Conservation (phyloP, 2,888 invertebrate species). For the Carabus problematicus region DNA sequence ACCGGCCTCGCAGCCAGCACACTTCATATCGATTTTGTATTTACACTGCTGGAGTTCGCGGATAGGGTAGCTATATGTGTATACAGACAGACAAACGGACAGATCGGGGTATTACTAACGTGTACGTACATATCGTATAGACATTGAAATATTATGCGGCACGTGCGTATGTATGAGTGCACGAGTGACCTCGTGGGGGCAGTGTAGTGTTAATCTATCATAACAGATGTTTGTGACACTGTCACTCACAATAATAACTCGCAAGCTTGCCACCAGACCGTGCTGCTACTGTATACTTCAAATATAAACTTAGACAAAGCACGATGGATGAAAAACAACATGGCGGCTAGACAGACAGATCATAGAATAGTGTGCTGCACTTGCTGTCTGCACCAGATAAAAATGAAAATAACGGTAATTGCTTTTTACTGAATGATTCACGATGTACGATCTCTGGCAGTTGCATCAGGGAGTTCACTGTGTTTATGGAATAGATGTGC, state of each 20-base stretch:
- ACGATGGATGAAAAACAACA: background rate
- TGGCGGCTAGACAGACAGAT: no score
- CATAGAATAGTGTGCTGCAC: no score
- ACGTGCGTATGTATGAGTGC: background rate
- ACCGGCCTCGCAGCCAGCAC: slow-evolving; percentile 6
- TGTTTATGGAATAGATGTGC: no score
- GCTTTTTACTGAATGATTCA: no score
- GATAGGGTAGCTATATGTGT: slow-evolving; percentile 1
- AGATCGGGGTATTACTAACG: no score
- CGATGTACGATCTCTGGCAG: no score
- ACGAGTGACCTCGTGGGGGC: slow-evolving; percentile 4
- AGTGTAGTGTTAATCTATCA: slow-evolving; percentile 37
- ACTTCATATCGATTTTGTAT: slow-evolving; percentile 14
- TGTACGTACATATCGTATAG: no score
- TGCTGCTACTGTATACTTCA: background rate
- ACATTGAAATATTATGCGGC: background rate
- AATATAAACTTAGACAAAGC: slow-evolving; percentile 13
- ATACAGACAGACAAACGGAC: no score
- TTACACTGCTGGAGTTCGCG: background rate
- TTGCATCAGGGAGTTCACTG: no score
- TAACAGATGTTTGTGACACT: slow-evolving; percentile 39
- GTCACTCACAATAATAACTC: slow-evolving; percentile 40
- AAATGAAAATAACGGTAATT: no score
- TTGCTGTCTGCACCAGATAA: no score
- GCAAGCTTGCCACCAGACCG: slow-evolving; percentile 3